These are phyloP conservation scores for Euplexia lucipara DNA, from an alignment of 2,888 invertebrate genomes.

Conservation along the genomic window DNA sequence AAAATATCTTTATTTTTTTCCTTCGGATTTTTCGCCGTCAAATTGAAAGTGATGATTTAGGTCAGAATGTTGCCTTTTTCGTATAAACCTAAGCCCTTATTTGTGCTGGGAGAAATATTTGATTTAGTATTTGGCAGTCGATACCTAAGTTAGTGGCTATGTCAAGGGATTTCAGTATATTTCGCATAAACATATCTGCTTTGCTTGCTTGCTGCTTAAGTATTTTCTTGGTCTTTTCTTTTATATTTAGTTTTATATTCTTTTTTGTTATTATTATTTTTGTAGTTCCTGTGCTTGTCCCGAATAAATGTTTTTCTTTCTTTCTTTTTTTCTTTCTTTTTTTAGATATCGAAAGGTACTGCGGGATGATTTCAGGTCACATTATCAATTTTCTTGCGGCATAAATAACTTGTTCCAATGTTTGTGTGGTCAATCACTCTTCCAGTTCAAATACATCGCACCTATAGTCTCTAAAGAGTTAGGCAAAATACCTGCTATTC, in stretches of 20 bases:
- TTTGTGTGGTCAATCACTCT: slow-evolving; percentile 5
- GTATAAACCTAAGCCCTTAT: slow-evolving; percentile 20
- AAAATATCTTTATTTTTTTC: slow-evolving; percentile 20
- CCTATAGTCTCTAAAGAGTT: too few relatives aligned
- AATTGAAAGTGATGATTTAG: slow-evolving; percentile 39
- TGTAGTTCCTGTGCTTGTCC: too few relatives aligned
- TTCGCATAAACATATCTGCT: slow-evolving; percentile 26
- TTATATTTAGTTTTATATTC: too few relatives aligned
- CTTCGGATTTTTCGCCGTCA: slow-evolving; percentile 3
- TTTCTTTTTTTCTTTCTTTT: too few relatives aligned
- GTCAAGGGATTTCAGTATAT: slow-evolving; percentile 41
- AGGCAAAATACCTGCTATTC: too few relatives aligned
- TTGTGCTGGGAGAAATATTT: slow-evolving; percentile 37
- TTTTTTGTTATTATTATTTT: too few relatives aligned
- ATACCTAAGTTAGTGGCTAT: slow-evolving; percentile 22
- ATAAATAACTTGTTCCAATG: slow-evolving; percentile 18
- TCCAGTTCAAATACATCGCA: too few relatives aligned
- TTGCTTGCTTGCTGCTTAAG: too few relatives aligned
- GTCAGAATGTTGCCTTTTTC: slow-evolving; percentile 19
- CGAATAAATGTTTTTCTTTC: too few relatives aligned
- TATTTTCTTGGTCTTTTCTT: too few relatives aligned
- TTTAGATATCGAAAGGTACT: slow-evolving; percentile 19
- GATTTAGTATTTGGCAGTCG: slow-evolving; percentile 38
- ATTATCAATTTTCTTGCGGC: slow-evolving; percentile 21
- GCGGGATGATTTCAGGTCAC: slow-evolving; percentile 3